Evolutionary conservation across 2,797 vertebrate species (phyloP), one percentile per base, ranked within the genome.

Genomic region (Allobates femoralis): DNA sequence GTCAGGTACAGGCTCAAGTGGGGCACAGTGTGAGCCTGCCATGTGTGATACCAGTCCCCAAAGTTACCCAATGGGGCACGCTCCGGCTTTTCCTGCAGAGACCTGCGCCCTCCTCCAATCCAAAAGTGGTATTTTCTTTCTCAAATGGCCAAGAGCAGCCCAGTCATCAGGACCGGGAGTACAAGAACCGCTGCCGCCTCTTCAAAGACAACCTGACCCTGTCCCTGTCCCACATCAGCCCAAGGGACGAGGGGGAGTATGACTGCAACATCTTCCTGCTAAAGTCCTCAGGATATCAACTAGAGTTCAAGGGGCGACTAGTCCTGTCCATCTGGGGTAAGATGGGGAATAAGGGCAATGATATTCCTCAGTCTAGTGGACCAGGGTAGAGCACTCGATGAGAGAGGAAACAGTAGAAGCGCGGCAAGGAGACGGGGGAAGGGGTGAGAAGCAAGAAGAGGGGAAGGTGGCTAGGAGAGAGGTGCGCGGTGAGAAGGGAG

Each of bases 71-170:
- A 21, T 81, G 79, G 79, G 21, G 37, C 1, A 60, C 76, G 3
- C 30, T 60, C 19, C 58, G 79, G 5, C 79, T 81, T 4, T 81
- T n/a, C 18, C 23, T 81, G n/a, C 79, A 81, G 62, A 64, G 16
- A 34, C 37, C 4, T 8, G 16, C 15, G 5, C 26, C n/a, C 21
- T 3, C 2, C n/a, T n/a, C 23, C 2, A 2, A n/a, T 28, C 76
- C 55, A 58, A 15, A 15, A 26, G 56, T 62, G n/a, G 79, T 66
- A 15, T 81, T 50, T 28, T 23, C 79, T 3, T 81, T 66, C 60
- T 50, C 79, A 2, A 21, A 81, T 18, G 79, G 58, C n/a, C 14
- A 28, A n/a, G 79, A 81, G 5, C 23, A 66, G 34, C 34, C 62
- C 3, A 34, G 66, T 11, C 60, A 46, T 3, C 79, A 81, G 23